Evolutionary conservation across 2,797 vertebrate species (phyloP).

Genomic region (Xerus rutilus): DNA sequence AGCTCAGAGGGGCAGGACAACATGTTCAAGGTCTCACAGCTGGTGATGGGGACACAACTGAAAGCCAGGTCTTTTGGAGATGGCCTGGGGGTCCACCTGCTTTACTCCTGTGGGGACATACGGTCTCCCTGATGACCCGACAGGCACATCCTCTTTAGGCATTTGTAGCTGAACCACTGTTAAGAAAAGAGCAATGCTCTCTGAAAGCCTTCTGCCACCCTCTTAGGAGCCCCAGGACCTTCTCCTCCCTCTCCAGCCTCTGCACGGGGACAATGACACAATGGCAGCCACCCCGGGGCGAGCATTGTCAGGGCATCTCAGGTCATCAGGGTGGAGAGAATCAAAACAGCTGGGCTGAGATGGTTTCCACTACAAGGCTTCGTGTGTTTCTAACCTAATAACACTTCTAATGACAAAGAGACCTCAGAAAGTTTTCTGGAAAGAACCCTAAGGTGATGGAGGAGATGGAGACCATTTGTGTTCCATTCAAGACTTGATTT

Average conservation of each 20-base stretch:
- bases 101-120: neutral
- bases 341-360: neutral
- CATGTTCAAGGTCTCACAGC: neutral
- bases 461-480: slow-evolving; percentile 23
- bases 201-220: neutral
- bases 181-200: neutral
- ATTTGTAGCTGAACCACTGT: neutral
- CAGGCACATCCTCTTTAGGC: fast-evolving
- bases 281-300: fast-evolving
- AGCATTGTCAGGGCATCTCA: neutral
- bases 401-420: slow-evolving; percentile 33
- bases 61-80: neutral
- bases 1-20: neutral
- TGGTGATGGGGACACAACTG: no score
- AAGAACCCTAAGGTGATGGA: slow-evolving; percentile 36
- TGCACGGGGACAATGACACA: fast-evolving
- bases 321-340: neutral
- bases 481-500: slow-evolving; percentile 56
- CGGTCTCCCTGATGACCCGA: neutral
- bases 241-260: neutral
- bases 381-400: slow-evolving; percentile 51
- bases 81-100: neutral
- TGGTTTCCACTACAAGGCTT: neutral
- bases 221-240: neutral
- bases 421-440: slow-evolving; percentile 13